These are phyloP conservation scores for Lutjanus erythropterus DNA, from an alignment of 2,113 vertebrate species.

Conservation along the genomic window DNA sequence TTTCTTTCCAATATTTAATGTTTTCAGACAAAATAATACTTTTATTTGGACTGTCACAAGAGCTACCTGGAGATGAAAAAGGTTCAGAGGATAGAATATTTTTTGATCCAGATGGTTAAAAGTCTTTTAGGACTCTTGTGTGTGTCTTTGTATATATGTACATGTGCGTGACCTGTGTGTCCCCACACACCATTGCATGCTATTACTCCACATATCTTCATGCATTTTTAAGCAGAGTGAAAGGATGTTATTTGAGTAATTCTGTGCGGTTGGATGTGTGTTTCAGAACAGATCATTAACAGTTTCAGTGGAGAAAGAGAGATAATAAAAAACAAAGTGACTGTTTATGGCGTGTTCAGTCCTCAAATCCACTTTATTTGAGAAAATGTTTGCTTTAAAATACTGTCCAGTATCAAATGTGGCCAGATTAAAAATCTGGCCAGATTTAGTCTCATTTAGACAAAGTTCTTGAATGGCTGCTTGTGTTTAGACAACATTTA, in stretches of 20 bases:
- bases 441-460: background rate
- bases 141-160: background rate
- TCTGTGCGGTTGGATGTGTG: background rate
- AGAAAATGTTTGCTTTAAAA: too few relatives aligned
- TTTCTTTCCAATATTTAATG: background rate
- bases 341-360: too few relatives aligned
- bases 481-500: background rate
- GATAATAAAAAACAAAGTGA: background rate
- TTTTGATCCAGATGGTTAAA: background rate
- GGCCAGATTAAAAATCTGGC: too few relatives aligned
- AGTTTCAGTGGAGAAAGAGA: too few relatives aligned
- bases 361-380: too few relatives aligned
- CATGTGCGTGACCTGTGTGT: slow-evolving; percentile 12
- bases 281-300: background rate
- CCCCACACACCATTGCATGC: background rate
- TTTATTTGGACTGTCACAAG: too few relatives aligned
- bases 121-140: background rate
- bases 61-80: background rate
- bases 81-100: background rate
- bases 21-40: background rate
- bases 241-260: background rate
- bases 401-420: too few relatives aligned
- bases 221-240: slow-evolving; percentile 10
- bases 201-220: slow-evolving; percentile 3
- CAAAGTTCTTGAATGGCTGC: background rate